Base-by-base conservation (phyloP, 2,113 vertebrate species). In the Egretta garzetta region DNA sequence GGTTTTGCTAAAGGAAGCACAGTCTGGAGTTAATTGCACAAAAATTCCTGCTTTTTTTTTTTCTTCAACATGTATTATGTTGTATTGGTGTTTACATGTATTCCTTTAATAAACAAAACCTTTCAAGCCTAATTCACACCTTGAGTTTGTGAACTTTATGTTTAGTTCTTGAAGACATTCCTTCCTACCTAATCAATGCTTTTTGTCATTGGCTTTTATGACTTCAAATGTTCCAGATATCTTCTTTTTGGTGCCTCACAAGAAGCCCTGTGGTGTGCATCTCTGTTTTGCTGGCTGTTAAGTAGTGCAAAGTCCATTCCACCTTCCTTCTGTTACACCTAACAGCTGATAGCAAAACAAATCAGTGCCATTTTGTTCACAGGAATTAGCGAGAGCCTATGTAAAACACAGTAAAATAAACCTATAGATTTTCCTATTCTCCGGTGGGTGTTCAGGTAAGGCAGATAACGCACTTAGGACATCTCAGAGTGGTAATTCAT, bases 91-190 rank as follows among this genome's bases (percentile, higher is more conserved):
- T 97, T 97, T 94, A 97, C 84, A 85, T 91, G 32, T 94, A 87
- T 95, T 90, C 37, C 50, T 91, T 93, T 93, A 96, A 96, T 95
- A 97, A 97, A 97, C 59, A 70, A 87, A 95, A 82, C 53, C 39
- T 80, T 87, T 93, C 52, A 81, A 89, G 20, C 23, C 60, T 58
- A 41, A 90, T 85, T 90, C 66, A 87, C 60, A 66, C 21, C 33
- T 76, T 68, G 20, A 16, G 18, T 83, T 95, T 93, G 43, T 87
- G 80, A 89, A 71, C 27, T 91, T 91, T 26, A 39, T 4, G 4
- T 88, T 73, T 60, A 32, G 6, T 85, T 93, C 58, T 62, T 75
- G 56, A 79, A 73, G 56, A 53, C 33, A 56, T 12, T 72, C 70
- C 30, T 81, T 87, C 37, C 22, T 74, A 60, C 15, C 19, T 35